Evolutionary conservation across 2,888 invertebrate species (phyloP).

Genomic region (Imbricaverruca yamaguchii): DNA sequence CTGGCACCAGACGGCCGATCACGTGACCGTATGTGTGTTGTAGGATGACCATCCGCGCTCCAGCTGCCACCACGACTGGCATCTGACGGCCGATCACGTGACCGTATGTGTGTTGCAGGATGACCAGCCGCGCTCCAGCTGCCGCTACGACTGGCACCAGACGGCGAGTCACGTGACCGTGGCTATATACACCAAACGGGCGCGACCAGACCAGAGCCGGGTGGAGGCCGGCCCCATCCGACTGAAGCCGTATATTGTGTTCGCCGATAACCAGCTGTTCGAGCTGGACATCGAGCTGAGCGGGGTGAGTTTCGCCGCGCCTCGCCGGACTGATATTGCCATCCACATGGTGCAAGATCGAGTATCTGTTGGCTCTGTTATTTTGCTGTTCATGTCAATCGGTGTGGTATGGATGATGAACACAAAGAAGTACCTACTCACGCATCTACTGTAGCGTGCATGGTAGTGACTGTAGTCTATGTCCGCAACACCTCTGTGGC

Average conservation of each 20-base stretch:
- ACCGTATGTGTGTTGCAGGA: background rate
- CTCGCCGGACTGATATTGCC: too few relatives aligned
- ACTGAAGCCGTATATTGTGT: constrained; percentile 56
- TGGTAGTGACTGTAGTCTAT: too few relatives aligned
- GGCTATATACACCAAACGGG: constrained; percentile 84
- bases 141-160: constrained; percentile 94
- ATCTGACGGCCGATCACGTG: too few relatives aligned
- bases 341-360: too few relatives aligned
- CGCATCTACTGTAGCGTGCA: too few relatives aligned
- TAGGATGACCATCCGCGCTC: too few relatives aligned
- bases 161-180: constrained; percentile 75
- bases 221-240: constrained; percentile 79
- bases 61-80: too few relatives aligned
- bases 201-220: constrained; percentile 64
- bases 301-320: constrained; percentile 28
- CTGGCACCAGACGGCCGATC: too few relatives aligned
- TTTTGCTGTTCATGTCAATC: background rate
- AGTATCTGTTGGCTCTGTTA: too few relatives aligned
- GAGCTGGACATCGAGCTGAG: constrained; percentile 32
- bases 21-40: too few relatives aligned
- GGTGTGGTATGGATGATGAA: background rate
- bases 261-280: constrained; percentile 29
- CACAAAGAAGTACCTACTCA: too few relatives aligned
- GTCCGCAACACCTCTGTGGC: too few relatives aligned
- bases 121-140: constrained; percentile 40